Base-by-base conservation (phyloP, 2,113 vertebrate genomes). In the Illadopsis cleaveri region DNA sequence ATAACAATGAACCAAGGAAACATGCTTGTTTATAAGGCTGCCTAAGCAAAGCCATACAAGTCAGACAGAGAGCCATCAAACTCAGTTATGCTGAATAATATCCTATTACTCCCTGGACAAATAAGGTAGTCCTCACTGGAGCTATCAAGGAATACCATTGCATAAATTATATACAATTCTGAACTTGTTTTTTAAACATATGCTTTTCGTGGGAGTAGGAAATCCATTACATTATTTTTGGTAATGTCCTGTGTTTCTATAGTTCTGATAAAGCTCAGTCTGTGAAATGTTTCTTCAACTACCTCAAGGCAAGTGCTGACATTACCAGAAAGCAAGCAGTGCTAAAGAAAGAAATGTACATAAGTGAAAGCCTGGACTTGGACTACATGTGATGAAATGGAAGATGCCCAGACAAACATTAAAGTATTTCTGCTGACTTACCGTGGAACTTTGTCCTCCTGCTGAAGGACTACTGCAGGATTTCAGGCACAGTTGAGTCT, bases 41-140 rank as follows among this genome's bases (percentile, higher is more conserved):
- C 58, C 75, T 87, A 45, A 91, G 70, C 82, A 90, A 85, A 96
- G 38, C n/a, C 19, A 11, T 66, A 53, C 13, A 15, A 88, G 38
- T 70, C 78, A 88, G 92, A 96, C 68, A 69, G 56, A 91, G 62
- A 66, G 62, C 72, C 71, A 88, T 82, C 86, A 89, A 86, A 90
- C 38, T 78, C 73, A 40, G 21, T 93, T 85, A 72, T 44, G 38
- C 33, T 93, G 64, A 94, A 47, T 88, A 93, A 87, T 88, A 89
- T 62, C 68, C 42, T 10, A 9, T 90, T 88, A 54, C 35, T 90
- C 75, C 48, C 54, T 54, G 42, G 84, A 88, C 20, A 78, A 95
- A 91, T 64, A 90, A 86, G 47, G 15, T 44, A 64, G 23, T 60
- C 44, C 87, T 88, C 92, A 1, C 22, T 16, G 85, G 84, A 85